Evolutionary conservation across 2,113 vertebrate species (phyloP), one percentile per base, ranked within the genome.

Genomic region (Motacilla tschutschensis): DNA sequence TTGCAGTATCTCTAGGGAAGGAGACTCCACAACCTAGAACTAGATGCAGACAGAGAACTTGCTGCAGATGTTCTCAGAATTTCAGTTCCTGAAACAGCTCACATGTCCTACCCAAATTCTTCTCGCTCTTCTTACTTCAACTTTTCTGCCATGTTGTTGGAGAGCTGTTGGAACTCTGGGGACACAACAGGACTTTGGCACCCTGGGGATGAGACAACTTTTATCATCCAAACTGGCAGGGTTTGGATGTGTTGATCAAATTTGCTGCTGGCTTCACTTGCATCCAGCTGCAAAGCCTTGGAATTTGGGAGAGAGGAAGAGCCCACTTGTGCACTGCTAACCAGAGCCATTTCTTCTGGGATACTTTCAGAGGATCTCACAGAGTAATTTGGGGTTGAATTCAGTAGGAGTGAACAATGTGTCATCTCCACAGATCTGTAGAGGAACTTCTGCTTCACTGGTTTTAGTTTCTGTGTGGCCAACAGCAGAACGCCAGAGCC

Each of bases 251-350:
- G 51, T 31, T 67, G 40, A 4, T 47, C 41, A 7, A 46, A 17
- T 71, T 81, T 70, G 25, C 62, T 67, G 69, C 50, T 79, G 70
- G 48, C 19, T 86, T 53, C 46, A 1, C 71, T 75, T 35, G 6
- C 22, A 29, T 29, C 50, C 59, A 26, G 0, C 28, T 41, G 29
- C 21, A 44, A 36, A 59, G 14, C 4, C 21, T 40, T 41, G 58
- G 38, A 6, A n/a, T 46, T 2, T 53, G 74, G 84, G 66, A 20
- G 26, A 4, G 51, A 16, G n/a, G 36, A 54, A 47, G 46, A 69
- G 35, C 41, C 54, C 24, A 3, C 31, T 29, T 19, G 0, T 10
- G 55, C n/a, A 1, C 6, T 65, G 50, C 6, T 8, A 5, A 29
- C 15, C 59, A 25, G 22, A 17, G 41, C 50, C 2, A 0, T 41